Conservation (phyloP, 1,140 invertebrate genomes). For the Lucilia sericata region DNA sequence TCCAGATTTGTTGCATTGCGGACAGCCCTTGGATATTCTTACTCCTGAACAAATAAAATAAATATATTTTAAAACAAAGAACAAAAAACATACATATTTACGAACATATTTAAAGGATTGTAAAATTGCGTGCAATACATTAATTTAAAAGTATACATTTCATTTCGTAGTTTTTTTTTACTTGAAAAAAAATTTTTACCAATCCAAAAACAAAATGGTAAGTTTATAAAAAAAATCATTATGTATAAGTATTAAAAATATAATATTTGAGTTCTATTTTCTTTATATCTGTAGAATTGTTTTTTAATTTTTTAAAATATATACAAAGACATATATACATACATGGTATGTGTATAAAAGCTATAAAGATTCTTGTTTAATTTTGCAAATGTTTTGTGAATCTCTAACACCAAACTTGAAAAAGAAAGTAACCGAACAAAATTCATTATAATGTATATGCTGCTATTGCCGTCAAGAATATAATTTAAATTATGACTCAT, state of each 20-base stretch:
- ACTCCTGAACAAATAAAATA: not conserved
- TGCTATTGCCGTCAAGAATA: no score
- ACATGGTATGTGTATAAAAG: no score
- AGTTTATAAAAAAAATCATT: not conserved
- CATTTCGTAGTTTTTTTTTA: not conserved
- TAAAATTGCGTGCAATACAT: not conserved
- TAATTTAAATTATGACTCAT: no score
- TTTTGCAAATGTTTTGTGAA: no score
- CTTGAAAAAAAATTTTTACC: not conserved
- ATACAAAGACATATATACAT: no score
- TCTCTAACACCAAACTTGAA: no score
- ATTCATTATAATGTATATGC: no score
- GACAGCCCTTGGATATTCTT: slow-evolving; percentile 20
- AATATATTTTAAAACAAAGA: not conserved
- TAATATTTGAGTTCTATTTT: not conserved
- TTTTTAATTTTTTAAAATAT: no score
- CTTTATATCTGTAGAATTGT: not conserved
- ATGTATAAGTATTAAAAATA: no score
- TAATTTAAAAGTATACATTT: not conserved
- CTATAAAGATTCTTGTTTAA: no score
- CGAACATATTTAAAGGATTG: not conserved
- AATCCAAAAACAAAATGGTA: not conserved
- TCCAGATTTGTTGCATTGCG: slow-evolving; percentile 38
- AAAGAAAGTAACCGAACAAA: no score
- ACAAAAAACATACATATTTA: not conserved